A percentile compares a stretch with the other conserved stretches of the same genome.
Conservation (phyloP, 2,113 vertebrate species). For the Oryzias woworae region DNA sequence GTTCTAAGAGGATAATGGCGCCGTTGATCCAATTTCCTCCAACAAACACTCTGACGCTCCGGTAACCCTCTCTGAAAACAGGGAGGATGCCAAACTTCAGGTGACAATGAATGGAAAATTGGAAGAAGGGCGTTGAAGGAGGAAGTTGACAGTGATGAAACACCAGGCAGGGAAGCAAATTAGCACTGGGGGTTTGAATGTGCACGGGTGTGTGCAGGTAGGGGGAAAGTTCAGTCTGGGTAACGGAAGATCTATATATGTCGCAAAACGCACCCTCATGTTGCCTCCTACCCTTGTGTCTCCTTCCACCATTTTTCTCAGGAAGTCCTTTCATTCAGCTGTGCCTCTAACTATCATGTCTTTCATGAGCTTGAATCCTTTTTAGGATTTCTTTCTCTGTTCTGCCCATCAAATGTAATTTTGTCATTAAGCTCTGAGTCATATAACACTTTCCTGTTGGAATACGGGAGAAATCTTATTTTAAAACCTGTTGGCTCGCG, state of each 20-base stretch:
- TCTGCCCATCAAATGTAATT: neutral
- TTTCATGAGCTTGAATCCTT: no score
- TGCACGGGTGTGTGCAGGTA: constrained; percentile 6
- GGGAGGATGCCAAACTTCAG: constrained; percentile 7
- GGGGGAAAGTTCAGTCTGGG: constrained; percentile 43
- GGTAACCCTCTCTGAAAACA: constrained; percentile 16
- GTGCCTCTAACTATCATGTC: no score
- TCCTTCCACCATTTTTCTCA: constrained; percentile 4
- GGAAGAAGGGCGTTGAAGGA: constrained; percentile 55
- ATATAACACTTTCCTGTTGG: neutral
- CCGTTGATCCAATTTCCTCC: constrained; percentile 1
- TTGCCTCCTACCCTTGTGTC: constrained; percentile 20
- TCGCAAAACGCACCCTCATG: constrained; percentile 17
- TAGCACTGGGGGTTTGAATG: constrained; percentile 25
- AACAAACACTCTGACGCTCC: neutral
- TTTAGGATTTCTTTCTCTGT: neutral
- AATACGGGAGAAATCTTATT: constrained; percentile 7
- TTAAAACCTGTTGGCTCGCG: constrained; percentile 4
- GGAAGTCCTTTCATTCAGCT: neutral
- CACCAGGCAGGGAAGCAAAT: constrained; percentile 60
- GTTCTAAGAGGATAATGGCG: neutral
- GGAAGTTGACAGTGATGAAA: constrained; percentile 75
- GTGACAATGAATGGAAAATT: constrained; percentile 50
- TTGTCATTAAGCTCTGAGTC: neutral
- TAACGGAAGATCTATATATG: constrained; percentile 40